Evolutionary conservation across 2,113 vertebrate species (phyloP).

Genomic region (Callaeas wilsoni): DNA sequence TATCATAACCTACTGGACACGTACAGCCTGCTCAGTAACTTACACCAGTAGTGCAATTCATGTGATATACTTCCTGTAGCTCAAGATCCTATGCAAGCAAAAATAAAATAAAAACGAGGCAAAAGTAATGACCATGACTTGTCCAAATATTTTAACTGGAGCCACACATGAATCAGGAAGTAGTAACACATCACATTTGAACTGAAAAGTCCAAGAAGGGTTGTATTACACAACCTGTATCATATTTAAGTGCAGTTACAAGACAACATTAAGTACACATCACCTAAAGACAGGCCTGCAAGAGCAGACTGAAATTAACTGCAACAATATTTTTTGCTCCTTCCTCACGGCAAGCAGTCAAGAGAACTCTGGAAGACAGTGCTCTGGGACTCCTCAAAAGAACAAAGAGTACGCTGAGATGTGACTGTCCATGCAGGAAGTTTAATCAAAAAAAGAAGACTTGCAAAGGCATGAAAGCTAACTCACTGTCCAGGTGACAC

Average conservation of each 20-base stretch:
- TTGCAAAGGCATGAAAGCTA: not conserved
- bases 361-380: not conserved
- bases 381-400: not conserved
- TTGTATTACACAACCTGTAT: not conserved
- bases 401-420: not conserved
- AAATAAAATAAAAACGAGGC: not conserved
- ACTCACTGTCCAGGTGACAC: not conserved
- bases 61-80: not conserved
- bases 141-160: not conserved
- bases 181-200: not conserved
- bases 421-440: not conserved
- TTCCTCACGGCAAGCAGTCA: not conserved
- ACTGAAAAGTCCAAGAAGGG: not conserved
- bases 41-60: not conserved
- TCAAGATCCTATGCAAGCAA: not conserved
- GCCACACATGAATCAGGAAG: not conserved
- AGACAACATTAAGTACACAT: not conserved
- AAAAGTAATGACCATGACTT: not conserved
- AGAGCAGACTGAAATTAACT: not conserved
- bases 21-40: not conserved
- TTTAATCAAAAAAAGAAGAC: not conserved
- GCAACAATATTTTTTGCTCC: not conserved
- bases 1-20: not conserved
- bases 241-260: not conserved
- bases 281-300: not conserved